Conservation (phyloP, 2,113 vertebrate species). For the Coregonus clupeaformis region DNA sequence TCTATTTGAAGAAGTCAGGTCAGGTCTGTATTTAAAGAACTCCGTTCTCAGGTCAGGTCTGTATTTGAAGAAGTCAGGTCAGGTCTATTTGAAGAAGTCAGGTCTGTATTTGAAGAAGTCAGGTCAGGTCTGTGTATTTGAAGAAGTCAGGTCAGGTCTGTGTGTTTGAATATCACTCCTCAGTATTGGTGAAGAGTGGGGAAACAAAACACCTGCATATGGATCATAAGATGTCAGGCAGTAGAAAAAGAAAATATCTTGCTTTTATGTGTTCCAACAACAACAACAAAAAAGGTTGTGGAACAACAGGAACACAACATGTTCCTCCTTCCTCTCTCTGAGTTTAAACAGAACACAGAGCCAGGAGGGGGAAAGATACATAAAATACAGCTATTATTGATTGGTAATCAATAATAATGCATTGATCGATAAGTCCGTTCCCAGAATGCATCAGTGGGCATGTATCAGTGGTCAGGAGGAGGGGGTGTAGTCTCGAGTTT, state of each 20-base stretch:
- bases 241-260: conserved; percentile 12
- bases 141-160: background rate
- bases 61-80: too few relatives aligned
- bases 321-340: background rate
- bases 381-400: background rate
- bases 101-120: background rate
- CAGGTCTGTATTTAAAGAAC: too few relatives aligned
- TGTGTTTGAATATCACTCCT: background rate
- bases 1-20: too few relatives aligned
- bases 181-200: background rate
- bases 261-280: conserved; percentile 21
- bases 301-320: background rate
- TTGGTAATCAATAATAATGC: background rate
- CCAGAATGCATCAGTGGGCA: conserved; percentile 44
- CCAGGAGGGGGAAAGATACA: conserved; percentile 22
- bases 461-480: conserved; percentile 75
- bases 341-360: background rate
- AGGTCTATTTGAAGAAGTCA: too few relatives aligned
- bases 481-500: conserved; percentile 76
- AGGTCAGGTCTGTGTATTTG: background rate
- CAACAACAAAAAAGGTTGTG: conserved; percentile 28
- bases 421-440: conserved; percentile 5
- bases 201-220: background rate
- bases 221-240: background rate
- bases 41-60: too few relatives aligned